Percentiles rank a stretch among this genome's conserved stretches.
Evolutionary conservation across 2,888 invertebrate species (phyloP).

Genomic region (Tetragonisca angustula): DNA sequence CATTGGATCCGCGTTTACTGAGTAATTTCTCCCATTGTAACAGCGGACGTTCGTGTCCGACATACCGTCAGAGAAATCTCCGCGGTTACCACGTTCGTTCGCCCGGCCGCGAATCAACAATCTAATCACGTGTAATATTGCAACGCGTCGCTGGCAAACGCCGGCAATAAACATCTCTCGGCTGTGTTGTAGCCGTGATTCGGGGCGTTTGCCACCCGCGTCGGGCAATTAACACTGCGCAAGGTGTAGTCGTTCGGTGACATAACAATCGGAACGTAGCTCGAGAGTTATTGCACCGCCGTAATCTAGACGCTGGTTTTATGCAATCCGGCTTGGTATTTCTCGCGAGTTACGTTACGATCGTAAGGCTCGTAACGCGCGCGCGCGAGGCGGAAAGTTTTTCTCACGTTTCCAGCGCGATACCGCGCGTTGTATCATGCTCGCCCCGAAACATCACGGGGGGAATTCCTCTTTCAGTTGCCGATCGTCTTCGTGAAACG

Average conservation of each 20-base stretch:
- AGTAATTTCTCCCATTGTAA: conserved; percentile 41
- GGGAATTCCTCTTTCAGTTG: conserved; percentile 34
- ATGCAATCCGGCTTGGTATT: conserved; percentile 57
- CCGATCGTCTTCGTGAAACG: conserved; percentile 51
- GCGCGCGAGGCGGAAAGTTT: conserved; percentile 44
- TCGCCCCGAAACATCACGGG: conserved; percentile 21
- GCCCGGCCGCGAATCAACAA: conserved; percentile 11
- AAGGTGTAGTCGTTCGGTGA: conserved; percentile 39
- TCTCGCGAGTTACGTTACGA: conserved; percentile 1
- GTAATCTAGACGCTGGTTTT: conserved; percentile 52
- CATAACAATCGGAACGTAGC: conserved; percentile 51
- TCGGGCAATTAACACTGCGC: conserved; percentile 47
- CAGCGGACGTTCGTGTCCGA: background rate
- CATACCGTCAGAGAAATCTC: conserved; percentile 29
- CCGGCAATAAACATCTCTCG: conserved; percentile 32
- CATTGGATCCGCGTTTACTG: conserved; percentile 18
- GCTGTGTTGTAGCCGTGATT: conserved; percentile 2
- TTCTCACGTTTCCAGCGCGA: conserved; percentile 53
- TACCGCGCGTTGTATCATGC: conserved; percentile 29
- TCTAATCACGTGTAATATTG: conserved; percentile 43
- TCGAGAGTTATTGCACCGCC: conserved; percentile 43
- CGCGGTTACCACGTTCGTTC: background rate
- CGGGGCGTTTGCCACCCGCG: background rate
- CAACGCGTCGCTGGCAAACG: conserved; percentile 41
- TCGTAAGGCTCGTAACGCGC: background rate